Evolutionary conservation across 2,888 invertebrate species (phyloP), one percentile per base, ranked within the genome.

Genomic region (Brenthis daphne): DNA sequence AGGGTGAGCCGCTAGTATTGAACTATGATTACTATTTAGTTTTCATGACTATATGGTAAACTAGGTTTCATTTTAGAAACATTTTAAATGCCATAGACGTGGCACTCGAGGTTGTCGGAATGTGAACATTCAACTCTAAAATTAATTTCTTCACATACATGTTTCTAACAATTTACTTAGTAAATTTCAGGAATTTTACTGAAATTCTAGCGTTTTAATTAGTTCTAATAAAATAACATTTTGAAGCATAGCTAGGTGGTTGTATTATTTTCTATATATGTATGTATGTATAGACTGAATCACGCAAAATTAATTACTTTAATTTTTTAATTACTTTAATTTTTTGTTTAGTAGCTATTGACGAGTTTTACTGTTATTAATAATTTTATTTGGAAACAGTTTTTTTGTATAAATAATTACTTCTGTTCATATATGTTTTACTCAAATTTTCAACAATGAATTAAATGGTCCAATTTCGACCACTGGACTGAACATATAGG

Each of bases 71-170:
- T 63, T 63, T 48, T 47, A 51, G 50, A 67, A 67, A 57, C 14
- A 63, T 67, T 67, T 61, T 29, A 50, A 37, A 61, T 33, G 20
- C 24, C 56, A 16, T 24, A 33, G 43, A 64, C 56, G n/a, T 12
- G n/a, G 50, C 48, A 56, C 50, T 60, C 37, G 4, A 43, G 20
- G 12, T 43, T 56, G 16, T 56, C 29, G 29, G 29, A 29, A 51
- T 55, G 58, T 37, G n/a, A 56, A 56, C 51, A 63, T 63, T 51
- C 55, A 50, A 57, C 50, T 57, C 37, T 54, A 57, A 63, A 63
- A 67, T 67, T 67, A 58, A 68, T 68, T 68, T 64, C 58, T 64
- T 68, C 48, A 65, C 65, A 64, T 64, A 54, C 51, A 68, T 24
- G 20, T 64, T 64, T 14, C 57, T 57, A 55, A 67, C 55, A 61